A percentile compares a stretch with the other conserved stretches of the same genome.
Conservation (phyloP, 2,113 vertebrate genomes). For the Ameiurus melas region DNA sequence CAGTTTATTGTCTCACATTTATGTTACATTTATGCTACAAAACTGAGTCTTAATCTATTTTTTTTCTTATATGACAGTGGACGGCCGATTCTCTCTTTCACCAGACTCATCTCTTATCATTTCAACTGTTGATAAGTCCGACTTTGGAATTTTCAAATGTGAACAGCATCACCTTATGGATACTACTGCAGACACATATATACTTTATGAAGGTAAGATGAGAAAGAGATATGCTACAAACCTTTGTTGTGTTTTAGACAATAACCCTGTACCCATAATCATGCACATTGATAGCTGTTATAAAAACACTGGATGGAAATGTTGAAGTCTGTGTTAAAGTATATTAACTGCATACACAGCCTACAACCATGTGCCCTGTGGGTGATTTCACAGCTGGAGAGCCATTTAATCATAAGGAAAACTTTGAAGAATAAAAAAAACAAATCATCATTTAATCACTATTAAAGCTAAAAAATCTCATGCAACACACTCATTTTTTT, state of each 20-base stretch:
- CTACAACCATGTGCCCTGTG: neutral
- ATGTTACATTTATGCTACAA: neutral
- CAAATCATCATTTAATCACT: neutral
- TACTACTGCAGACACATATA: rapidly evolving
- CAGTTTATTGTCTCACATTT: neutral
- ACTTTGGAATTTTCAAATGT: slow-evolving; percentile 56
- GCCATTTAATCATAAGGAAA: neutral
- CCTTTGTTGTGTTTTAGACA: too few species aligned
- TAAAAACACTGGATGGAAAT: neutral
- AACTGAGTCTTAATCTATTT: neutral
- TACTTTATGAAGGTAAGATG: slow-evolving; percentile 54
- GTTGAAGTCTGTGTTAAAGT: neutral
- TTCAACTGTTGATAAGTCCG: neutral
- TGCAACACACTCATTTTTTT: neutral
- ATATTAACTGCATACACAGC: neutral
- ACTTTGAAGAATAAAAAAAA: neutral
- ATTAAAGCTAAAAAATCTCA: neutral
- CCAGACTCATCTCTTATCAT: slow-evolving; percentile 42
- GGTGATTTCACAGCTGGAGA: neutral
- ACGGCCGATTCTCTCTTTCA: rapidly evolving
- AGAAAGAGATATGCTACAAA: neutral
- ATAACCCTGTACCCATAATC: neutral
- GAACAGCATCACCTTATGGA: neutral
- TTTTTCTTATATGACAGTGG: neutral
- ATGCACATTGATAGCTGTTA: neutral